Evolutionary conservation across 2,113 vertebrate species (phyloP).

Genomic region (Gorsachius goisagi): DNA sequence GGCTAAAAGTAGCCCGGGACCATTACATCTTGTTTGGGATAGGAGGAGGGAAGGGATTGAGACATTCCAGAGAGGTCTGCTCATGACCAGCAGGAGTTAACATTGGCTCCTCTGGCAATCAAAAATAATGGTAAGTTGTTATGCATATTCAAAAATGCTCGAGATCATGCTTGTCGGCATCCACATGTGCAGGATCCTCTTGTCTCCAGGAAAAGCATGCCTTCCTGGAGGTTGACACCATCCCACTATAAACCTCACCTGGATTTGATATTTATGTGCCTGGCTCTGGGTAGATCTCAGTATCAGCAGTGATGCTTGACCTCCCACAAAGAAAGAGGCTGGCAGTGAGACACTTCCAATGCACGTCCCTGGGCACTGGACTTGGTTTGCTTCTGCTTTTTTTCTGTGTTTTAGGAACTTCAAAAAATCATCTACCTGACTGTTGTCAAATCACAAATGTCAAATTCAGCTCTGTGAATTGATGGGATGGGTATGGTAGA

Average conservation of each 20-base stretch:
- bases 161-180: neutral
- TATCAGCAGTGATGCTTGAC: neutral
- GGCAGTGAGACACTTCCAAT: neutral
- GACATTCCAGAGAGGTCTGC: neutral
- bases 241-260: neutral
- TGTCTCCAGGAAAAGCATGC: neutral
- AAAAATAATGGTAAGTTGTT: neutral
- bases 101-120: neutral
- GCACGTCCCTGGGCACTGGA: neutral
- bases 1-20: neutral
- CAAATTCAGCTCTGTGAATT: neutral
- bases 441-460: neutral
- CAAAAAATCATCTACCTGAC: neutral
- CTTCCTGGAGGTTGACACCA: neutral
- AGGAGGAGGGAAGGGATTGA: neutral
- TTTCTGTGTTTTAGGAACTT: neutral
- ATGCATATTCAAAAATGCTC: neutral
- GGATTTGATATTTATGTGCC: neutral
- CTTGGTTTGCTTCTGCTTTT: neutral
- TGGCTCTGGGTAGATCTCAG: neutral
- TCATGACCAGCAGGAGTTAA: neutral
- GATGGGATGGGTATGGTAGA: neutral
- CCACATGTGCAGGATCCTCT: neutral
- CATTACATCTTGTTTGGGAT: neutral
- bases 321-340: neutral